These are phyloP conservation scores for Gavialis gangeticus DNA, from an alignment of 2,113 vertebrate genomes.

Conservation along the genomic window DNA sequence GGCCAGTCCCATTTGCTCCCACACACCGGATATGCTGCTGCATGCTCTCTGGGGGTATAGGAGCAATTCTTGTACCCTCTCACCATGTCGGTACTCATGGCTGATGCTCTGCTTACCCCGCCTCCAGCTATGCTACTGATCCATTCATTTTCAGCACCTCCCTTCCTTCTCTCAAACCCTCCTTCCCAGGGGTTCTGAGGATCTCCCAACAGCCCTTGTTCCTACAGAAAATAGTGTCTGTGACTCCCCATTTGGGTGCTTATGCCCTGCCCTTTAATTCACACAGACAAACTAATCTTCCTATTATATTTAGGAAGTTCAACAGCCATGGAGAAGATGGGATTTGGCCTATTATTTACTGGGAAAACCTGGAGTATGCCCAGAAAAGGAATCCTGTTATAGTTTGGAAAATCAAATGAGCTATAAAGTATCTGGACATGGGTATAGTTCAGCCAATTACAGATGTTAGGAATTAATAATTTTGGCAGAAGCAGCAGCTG, in stretches of 20 bases:
- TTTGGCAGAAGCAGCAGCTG: slow-evolving; percentile 25
- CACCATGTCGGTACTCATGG: too few relatives aligned
- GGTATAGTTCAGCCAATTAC: not conserved
- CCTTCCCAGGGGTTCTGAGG: not conserved
- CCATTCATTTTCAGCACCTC: not conserved
- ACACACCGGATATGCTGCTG: too few relatives aligned
- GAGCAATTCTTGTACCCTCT: too few relatives aligned
- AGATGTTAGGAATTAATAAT: not conserved
- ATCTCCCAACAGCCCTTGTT: not conserved
- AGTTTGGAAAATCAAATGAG: slow-evolving; percentile 13
- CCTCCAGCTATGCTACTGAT: too few relatives aligned
- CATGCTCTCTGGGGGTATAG: too few relatives aligned
- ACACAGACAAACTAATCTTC: rapidly evolving
- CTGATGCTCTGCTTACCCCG: too few relatives aligned
- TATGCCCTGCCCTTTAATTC: not conserved
- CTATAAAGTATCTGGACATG: not conserved
- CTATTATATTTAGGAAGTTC: not conserved
- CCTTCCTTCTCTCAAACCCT: not conserved
- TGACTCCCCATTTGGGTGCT: rapidly evolving
- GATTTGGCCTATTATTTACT: not conserved
- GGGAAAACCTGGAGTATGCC: slow-evolving; percentile 47
- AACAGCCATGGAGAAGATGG: rapidly evolving
- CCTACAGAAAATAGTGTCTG: too few relatives aligned
- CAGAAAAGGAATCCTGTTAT: not conserved
- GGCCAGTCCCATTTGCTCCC: too few relatives aligned